Percentiles rank a stretch among this genome's conserved stretches.
phyloP scores from a whole-genome alignment of 2,797 vertebrate species.

The Danio kyathit region DNA sequence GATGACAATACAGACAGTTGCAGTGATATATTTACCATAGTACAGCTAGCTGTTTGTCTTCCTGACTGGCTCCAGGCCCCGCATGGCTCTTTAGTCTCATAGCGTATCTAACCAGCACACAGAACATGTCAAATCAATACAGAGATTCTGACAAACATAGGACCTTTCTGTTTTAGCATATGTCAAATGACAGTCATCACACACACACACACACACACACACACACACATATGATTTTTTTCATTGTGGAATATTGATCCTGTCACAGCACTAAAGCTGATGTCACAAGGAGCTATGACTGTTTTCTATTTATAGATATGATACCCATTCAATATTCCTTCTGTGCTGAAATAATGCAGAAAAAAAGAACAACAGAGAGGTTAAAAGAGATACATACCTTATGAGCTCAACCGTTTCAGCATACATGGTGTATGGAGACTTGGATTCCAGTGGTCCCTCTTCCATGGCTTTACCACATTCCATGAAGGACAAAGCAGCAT shows the following conservation, averaged over 20 bases:
- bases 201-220: background rate
- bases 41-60: constrained; percentile 96
- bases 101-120: constrained; percentile 87
- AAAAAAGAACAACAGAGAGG: background rate
- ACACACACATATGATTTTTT: too few species aligned
- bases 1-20: constrained; percentile 3
- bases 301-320: constrained; percentile 1
- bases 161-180: constrained; percentile 4
- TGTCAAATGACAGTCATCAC: background rate
- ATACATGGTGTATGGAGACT: constrained; percentile 98
- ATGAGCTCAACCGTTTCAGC: constrained; percentile 98
- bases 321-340: constrained; percentile 1
- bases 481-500: constrained; percentile 97
- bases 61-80: constrained; percentile 87
- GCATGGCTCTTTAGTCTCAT: constrained; percentile 97
- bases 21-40: constrained; percentile 85
- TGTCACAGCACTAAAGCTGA: background rate
- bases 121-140: constrained; percentile 52
- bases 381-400: constrained; percentile 77
- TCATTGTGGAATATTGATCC: background rate
- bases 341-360: background rate
- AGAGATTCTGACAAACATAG: background rate
- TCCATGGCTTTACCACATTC: constrained; percentile 99
- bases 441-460: constrained; percentile 94
- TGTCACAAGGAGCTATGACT: background rate